Percentiles rank a stretch among this genome's conserved stretches.
Conservation (phyloP, 2,888 invertebrate species). For the Geophilus truncorum region DNA sequence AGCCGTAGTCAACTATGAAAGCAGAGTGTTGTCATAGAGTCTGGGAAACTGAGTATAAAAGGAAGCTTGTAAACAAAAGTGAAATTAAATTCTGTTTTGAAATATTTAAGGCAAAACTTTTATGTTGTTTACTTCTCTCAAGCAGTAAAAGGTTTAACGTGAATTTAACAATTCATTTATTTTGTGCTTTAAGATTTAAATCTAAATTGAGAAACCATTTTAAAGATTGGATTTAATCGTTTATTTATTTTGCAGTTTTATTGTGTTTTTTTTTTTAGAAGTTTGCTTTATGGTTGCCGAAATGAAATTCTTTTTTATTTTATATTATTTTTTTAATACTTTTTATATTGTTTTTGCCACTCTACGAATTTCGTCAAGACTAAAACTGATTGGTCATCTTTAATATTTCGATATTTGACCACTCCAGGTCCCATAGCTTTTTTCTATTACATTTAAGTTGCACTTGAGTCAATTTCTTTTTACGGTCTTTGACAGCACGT, state of each 20-base stretch:
- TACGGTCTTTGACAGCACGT: background rate
- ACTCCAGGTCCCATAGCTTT: background rate
- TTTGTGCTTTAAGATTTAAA: too few relatives aligned
- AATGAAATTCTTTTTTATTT: too few relatives aligned
- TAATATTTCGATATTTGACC: background rate
- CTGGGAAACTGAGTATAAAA: background rate
- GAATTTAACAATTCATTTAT: too few relatives aligned
- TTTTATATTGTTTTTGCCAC: background rate
- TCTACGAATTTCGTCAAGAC: background rate
- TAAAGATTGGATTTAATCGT: too few relatives aligned
- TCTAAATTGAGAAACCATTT: too few relatives aligned
- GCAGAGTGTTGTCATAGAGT: background rate
- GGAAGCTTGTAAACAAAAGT: background rate
- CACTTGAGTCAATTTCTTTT: background rate
- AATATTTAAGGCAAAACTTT: too few relatives aligned
- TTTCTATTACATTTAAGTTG: background rate
- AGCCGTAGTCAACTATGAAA: background rate
- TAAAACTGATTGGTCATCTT: background rate
- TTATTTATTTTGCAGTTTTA: too few relatives aligned
- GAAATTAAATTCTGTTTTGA: background rate
- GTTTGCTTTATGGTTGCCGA: too few relatives aligned
- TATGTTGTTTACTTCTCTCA: too few relatives aligned
- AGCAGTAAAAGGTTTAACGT: too few relatives aligned
- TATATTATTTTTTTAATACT: background rate
- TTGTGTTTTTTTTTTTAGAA: too few relatives aligned